Evolutionary conservation across 2,113 vertebrate species (phyloP).

Genomic region (Ageneiosus marmoratus): DNA sequence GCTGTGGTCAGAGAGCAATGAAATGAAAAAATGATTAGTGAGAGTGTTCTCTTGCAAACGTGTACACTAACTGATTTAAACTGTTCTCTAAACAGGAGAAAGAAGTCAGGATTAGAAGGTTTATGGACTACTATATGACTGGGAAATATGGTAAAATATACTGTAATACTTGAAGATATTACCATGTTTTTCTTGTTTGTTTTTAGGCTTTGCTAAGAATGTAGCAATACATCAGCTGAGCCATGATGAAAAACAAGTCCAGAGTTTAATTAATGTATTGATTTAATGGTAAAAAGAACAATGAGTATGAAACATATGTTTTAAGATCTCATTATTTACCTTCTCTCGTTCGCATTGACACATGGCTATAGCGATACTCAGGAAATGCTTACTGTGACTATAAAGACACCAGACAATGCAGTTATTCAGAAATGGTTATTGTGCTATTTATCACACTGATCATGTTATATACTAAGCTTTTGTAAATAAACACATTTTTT

Average conservation of each 20-base stretch:
- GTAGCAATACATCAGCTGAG: neutral
- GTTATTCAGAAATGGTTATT: neutral
- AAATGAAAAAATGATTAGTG: slow-evolving; percentile 49
- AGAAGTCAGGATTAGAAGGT: slow-evolving; percentile 44
- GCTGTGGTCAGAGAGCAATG: slow-evolving; percentile 67
- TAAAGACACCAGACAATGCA: neutral
- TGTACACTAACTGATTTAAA: neutral
- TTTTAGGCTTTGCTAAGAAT: neutral
- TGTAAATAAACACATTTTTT: slow-evolving; percentile 44
- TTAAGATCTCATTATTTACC: neutral
- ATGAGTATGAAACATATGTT: neutral
- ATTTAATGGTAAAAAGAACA: neutral
- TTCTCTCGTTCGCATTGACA: neutral
- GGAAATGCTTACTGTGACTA: neutral
- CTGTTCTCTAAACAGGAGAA: slow-evolving; percentile 30
- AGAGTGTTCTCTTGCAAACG: slow-evolving; percentile 7
- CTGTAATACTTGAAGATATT: neutral
- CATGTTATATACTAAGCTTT: slow-evolving; percentile 34
- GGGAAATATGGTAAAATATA: neutral
- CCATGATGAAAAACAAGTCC: neutral
- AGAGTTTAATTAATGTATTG: neutral
- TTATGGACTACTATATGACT: neutral
- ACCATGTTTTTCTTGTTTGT: neutral
- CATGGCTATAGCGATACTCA: neutral
- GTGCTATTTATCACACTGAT: neutral